Conservation (phyloP, 2,888 invertebrate species). For the Esperia sulphurella region DNA sequence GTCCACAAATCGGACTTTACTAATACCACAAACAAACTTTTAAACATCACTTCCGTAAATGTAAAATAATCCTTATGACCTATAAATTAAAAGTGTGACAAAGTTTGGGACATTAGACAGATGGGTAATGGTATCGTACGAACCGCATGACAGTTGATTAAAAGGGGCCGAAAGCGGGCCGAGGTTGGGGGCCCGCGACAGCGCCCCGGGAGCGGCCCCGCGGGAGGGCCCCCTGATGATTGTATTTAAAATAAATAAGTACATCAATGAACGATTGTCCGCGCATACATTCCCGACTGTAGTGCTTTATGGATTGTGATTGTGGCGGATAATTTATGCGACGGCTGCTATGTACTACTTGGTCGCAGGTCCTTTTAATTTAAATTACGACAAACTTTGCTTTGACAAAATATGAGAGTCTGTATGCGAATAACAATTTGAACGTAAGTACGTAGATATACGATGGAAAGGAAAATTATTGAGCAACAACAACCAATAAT, state of each 20-base stretch:
- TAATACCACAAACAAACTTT: slow-evolving; percentile 27
- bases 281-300: slow-evolving; percentile 41
- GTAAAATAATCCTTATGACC: slow-evolving; percentile 22
- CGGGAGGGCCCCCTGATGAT: slow-evolving; percentile 75
- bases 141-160: slow-evolving; percentile 76
- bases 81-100: slow-evolving; percentile 12
- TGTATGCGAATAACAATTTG: too few relatives aligned
- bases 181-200: slow-evolving; percentile 75
- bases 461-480: too few relatives aligned
- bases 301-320: slow-evolving; percentile 54
- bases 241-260: slow-evolving; percentile 80
- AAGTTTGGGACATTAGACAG: neutral
- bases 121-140: slow-evolving; percentile 53
- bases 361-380: neutral
- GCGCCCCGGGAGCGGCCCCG: slow-evolving; percentile 66
- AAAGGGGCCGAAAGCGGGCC: slow-evolving; percentile 73
- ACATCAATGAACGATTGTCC: slow-evolving; percentile 78
- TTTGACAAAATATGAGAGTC: too few relatives aligned
- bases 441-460: too few relatives aligned
- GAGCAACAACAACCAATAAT: too few relatives aligned
- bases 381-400: too few relatives aligned
- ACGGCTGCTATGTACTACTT: slow-evolving; percentile 7
- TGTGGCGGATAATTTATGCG: slow-evolving; percentile 52
- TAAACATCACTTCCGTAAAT: slow-evolving; percentile 2
- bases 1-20: slow-evolving; percentile 38